Base-by-base conservation (phyloP, 2,113 vertebrate genomes). In the Porphyrio hochstetteri region DNA sequence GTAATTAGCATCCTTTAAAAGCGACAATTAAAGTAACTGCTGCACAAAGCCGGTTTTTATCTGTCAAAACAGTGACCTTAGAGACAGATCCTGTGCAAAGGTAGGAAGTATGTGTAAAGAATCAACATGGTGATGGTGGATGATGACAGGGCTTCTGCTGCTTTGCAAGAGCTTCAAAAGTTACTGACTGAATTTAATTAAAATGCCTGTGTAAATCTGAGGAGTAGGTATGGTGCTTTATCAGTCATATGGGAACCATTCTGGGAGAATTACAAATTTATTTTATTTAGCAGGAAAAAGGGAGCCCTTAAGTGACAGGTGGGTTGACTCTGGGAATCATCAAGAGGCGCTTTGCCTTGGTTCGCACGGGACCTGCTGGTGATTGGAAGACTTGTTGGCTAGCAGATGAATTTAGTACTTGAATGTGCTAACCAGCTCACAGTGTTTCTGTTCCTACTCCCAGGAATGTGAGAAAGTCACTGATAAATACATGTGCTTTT, bases 241-340 rank as follows among this genome's bases (percentile, higher is more conserved):
- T 60, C 79, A 72, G 42, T 18, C 59, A 1, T 7, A 6, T 0
- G 2, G 12, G 23, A 74, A 13, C 15, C 1, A 0, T 65, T 36
- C 15, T 4, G 48, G 76, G 31, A 50, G n/a, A 75, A 44, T 46
- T 72, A 35, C 18, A 36, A 4, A 40, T 44, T 27, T 9, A 25
- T n/a, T 72, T 33, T 17, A 11, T 55, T 55, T 55, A 75, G 28
- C 40, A 65, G 67, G n/a, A 35, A 55, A 56, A 42, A 67, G 19
- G 35, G 29, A 80, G 68, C 42, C 36, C 24, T 29, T 24, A 10
- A 27, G 16, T 14, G 16, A 46, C 50, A 50, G 60, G 55, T 29
- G 50, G 65, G 18, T 28, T 19, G 59, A 69, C 48, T 13, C 11
- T 48, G 77, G 52, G 60, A 20, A 16, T 40, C n/a, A 7, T 2